Evolutionary conservation across 2,888 invertebrate species (phyloP), one percentile per base, ranked within the genome.

Genomic region (Diaphora mendica): DNA sequence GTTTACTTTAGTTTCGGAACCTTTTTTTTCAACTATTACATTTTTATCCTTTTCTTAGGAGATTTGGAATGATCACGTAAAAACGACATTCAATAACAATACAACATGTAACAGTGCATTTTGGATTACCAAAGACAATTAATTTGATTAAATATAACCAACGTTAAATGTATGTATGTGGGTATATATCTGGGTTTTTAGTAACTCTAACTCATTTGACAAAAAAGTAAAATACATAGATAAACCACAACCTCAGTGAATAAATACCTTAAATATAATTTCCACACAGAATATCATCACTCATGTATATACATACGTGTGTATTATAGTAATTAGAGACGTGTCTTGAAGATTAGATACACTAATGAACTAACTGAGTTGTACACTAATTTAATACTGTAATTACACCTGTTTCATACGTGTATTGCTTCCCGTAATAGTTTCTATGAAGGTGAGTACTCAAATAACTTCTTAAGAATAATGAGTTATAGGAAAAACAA

Each of bases 341-440:
- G 26, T 69, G 69, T 59, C 69, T 35, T 17, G 35, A 42, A 39
- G 39, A 26, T 69, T 39, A 55, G 55, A 39, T 69, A 26, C 39
- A 55, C 35, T n/a, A 26, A 59, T 55, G 26, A 68, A 68, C n/a
- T 15, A 33, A 68, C 33, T 68, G 68, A 68, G 30, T 48, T 26
- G 48, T 48, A 44, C 9, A 67, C 44, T 68, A 68, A 68, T 23
- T 48, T 33, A 33, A 30, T 48, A 48, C 26, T 13, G 59, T 59
- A 26, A 26, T 59, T 59, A 59, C 59, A 59, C 5, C 59, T 59
- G 59, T 59, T 59, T 59, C 59, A 26, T 59, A 55, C 51, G 55
- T 59, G 15, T 59, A 59, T 5, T 59, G 59, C 26, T 59, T 26
- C 3, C 26, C 26, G 26, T 15, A 59, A 59, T 59, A 59, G 59